Percentiles rank a stretch among this genome's conserved stretches.
These are phyloP conservation scores for Penaeus chinensis DNA, from an alignment of 1,140 invertebrate species.

Conservation along the genomic window DNA sequence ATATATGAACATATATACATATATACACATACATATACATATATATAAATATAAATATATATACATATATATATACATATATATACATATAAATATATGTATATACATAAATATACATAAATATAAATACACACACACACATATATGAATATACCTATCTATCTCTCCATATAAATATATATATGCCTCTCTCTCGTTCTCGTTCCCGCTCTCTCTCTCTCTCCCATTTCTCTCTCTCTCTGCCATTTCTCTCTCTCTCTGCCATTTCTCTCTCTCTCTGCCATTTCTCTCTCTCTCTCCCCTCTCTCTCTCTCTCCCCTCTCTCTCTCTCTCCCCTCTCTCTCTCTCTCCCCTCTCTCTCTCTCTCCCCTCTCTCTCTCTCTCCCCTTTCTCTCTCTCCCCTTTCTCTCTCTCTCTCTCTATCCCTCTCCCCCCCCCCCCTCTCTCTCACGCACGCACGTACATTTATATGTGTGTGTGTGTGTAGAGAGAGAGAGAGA, in stretches of 20 bases:
- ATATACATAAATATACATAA: too few relatives aligned
- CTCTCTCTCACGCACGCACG: background rate
- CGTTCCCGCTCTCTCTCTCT: background rate
- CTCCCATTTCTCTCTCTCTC: background rate
- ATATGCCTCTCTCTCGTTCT: background rate
- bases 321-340: background rate
- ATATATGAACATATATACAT: too few relatives aligned
- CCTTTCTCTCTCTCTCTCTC: background rate
- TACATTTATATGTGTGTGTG: too few relatives aligned
- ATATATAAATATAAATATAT: too few relatives aligned
- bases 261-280: background rate
- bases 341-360: background rate
- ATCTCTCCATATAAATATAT: background rate
- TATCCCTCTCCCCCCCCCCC: background rate
- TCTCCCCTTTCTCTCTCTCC: background rate
- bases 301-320: background rate
- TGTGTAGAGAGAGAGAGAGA: too few relatives aligned
- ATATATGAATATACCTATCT: too few relatives aligned
- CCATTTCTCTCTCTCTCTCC: background rate
- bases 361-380: background rate
- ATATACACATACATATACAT: too few relatives aligned
- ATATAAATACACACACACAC: too few relatives aligned
- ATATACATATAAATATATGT: too few relatives aligned
- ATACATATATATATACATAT: too few relatives aligned
- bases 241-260: background rate